These are phyloP conservation scores for Lacanobia oleracea DNA, from an alignment of 2,888 invertebrate species.

Conservation along the genomic window DNA sequence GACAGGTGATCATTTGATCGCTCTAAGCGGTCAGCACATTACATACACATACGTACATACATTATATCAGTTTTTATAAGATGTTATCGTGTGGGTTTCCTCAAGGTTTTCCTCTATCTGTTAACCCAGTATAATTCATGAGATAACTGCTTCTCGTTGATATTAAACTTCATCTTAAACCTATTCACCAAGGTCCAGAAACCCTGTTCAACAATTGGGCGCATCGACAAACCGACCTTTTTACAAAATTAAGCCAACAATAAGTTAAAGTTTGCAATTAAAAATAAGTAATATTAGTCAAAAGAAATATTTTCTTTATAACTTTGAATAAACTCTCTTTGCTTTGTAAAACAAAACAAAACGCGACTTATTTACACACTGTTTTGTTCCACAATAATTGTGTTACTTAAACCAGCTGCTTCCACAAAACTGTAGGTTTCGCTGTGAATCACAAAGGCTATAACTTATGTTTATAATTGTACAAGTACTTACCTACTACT, in stretches of 20 bases:
- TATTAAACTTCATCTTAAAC: neutral
- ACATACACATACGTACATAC: neutral
- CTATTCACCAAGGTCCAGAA: too few relatives aligned
- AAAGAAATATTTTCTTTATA: neutral
- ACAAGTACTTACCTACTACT: neutral
- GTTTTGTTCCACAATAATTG: slow-evolving; percentile 7
- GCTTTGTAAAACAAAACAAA: slow-evolving; percentile 20
- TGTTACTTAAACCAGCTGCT: slow-evolving; percentile 21
- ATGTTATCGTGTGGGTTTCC: slow-evolving; percentile 5
- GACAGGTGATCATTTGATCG: slow-evolving; percentile 6
- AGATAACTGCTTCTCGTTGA: neutral
- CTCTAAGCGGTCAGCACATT: neutral
- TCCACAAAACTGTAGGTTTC: neutral
- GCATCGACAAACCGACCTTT: neutral
- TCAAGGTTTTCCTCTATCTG: slow-evolving; percentile 22
- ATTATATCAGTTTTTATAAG: slow-evolving; percentile 4
- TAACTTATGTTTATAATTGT: neutral
- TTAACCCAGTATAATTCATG: neutral
- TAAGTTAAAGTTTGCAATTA: neutral
- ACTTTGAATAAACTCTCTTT: neutral
- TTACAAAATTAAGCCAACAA: neutral
- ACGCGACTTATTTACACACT: neutral
- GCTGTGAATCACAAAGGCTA: neutral
- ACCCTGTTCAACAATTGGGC: too few relatives aligned
- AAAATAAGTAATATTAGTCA: neutral